Evolutionary conservation across 1,140 invertebrate species (phyloP), one percentile per base, ranked within the genome.

Genomic region (Trichogramma pretiosum): DNA sequence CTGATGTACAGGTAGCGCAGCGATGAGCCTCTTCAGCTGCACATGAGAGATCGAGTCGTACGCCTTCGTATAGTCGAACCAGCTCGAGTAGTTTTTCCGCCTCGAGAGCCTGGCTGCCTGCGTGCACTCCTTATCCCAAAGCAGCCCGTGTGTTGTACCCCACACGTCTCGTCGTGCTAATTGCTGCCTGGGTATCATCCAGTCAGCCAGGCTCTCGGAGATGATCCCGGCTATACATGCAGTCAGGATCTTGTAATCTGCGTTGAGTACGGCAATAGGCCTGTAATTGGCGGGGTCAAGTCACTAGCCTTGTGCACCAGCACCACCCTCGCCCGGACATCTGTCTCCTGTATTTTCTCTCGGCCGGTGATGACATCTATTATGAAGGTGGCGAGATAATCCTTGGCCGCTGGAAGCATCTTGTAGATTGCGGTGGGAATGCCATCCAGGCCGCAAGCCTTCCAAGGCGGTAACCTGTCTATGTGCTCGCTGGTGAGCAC

Each of bases 51-150:
- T 43, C 2, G 56, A 48, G 30, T 60, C 58, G 41, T 53, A 57
- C 2, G 54, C 58, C 26, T 56, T 58, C 16, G 14, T 43, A 32
- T 52, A 58, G 21, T 60, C 52, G 23, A 50, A 60, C 56, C 56
- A 60, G 1, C 44, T 21, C 10, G 56, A 54, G 24, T 47, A 50
- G 36, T 54, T 46, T 53, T 54, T n/a, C n/a, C n/a, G n/a, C n/a
- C n/a, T n/a, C n/a, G n/a, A n/a, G n/a, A n/a, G n/a, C n/a, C n/a
- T n/a, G 2, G 56, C 48, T 13, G 33, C 16, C 17, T 55, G 44
- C 2, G 51, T 38, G n/a, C 39, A 48, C 5, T 19, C 46, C 36
- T 58, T 58, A 30, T 59, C 54, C 14, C 24, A 19, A n/a, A 59
- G 30, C 54, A 53, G n/a, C n/a, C n/a, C n/a, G n/a, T n/a, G n/a